A percentile compares a stretch with the other conserved stretches of the same genome.
Evolutionary conservation across 1,140 invertebrate genomes (phyloP).

Genomic region (Caerostris extrusa): DNA sequence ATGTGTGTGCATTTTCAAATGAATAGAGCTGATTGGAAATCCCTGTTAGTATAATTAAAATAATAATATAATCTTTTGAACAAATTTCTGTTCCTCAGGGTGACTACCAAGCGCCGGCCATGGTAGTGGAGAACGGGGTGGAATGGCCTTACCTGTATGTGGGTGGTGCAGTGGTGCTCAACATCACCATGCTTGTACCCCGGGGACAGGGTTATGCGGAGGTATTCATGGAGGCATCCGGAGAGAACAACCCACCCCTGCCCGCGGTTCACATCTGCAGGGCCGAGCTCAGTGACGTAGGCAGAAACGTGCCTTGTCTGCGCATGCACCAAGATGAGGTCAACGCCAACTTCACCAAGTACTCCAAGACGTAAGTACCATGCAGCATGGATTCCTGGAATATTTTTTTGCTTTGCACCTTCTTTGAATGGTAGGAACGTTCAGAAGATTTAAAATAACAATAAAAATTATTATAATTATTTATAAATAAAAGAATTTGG

Average conservation of each 20-base stretch:
- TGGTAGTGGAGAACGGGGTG: constrained; percentile 76
- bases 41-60: too few relatives aligned
- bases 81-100: not conserved
- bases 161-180: constrained; percentile 77
- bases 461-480: too few relatives aligned
- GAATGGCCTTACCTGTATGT: constrained; percentile 77
- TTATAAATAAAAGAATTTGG: too few relatives aligned
- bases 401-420: too few relatives aligned
- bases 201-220: constrained; percentile 76
- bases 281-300: constrained; percentile 74
- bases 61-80: too few relatives aligned
- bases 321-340: constrained; percentile 76
- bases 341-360: constrained; percentile 77
- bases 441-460: too few relatives aligned
- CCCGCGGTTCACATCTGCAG: constrained; percentile 78
- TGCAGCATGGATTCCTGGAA: not conserved
- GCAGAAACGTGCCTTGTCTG: constrained; percentile 78
- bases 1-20: not conserved
- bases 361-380: constrained; percentile 74
- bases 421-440: too few relatives aligned
- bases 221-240: constrained; percentile 75
- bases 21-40: not conserved
- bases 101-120: constrained; percentile 56
- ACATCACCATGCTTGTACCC: constrained; percentile 76
- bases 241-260: constrained; percentile 74